Conservation (phyloP, 2,797 vertebrate species). For the Pangasius djambal region DNA sequence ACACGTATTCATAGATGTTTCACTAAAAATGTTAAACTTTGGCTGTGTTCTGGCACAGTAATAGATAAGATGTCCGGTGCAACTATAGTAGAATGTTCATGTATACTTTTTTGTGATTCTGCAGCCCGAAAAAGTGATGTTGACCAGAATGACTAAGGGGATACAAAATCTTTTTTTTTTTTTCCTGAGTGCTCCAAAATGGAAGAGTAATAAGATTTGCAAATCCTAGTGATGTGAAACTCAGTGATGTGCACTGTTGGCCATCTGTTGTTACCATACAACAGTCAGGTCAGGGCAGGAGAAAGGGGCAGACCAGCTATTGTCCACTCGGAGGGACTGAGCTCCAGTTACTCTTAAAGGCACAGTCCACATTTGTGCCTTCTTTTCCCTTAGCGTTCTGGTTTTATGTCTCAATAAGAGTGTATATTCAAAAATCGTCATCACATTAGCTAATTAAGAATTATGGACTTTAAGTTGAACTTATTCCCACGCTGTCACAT, state of each 20-base stretch:
- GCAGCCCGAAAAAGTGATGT: not conserved
- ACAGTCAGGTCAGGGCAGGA: slow-evolving; percentile 66
- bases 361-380: slow-evolving; percentile 46
- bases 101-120: not conserved
- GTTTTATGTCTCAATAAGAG: not conserved
- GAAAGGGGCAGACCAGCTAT: slow-evolving; percentile 64
- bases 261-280: slow-evolving; percentile 71
- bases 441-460: not conserved
- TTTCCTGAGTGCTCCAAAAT: not conserved
- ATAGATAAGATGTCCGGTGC: not conserved
- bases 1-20: not conserved
- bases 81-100: not conserved
- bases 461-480: not conserved
- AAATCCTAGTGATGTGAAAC: slow-evolving; percentile 54
- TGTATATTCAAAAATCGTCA: not conserved
- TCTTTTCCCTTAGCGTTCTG: not conserved
- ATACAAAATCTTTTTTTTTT: not conserved
- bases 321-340: slow-evolving; percentile 61
- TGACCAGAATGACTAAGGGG: not conserved
- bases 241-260: slow-evolving; percentile 55
- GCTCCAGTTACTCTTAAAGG: slow-evolving; percentile 62
- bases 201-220: slow-evolving; percentile 17
- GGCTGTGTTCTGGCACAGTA: not conserved
- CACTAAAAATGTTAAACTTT: not conserved
- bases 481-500: not conserved